Conservation (phyloP, 2,888 invertebrate genomes). For the Ormia ochracea region DNA sequence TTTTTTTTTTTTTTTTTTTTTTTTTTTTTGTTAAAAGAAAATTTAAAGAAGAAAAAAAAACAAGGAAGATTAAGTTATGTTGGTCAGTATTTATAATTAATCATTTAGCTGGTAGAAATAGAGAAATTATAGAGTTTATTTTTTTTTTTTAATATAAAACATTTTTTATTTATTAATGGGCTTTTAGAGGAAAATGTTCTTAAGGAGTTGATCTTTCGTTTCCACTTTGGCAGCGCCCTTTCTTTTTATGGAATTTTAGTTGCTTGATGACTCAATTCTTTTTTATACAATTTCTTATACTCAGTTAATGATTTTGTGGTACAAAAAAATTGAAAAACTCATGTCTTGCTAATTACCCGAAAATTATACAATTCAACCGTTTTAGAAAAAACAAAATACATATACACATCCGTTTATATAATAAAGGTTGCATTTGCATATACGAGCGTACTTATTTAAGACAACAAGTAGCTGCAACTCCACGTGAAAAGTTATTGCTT, state of each 20-base stretch:
- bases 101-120: conserved; percentile 43
- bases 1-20: not conserved
- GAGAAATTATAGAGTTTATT: conserved; percentile 16
- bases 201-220: conserved; percentile 40
- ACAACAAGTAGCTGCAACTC: not conserved
- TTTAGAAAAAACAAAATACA: conserved; percentile 33
- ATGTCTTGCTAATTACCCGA: conserved; percentile 50
- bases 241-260: conserved; percentile 3
- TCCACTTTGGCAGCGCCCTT: conserved; percentile 21
- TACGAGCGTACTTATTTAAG: not conserved
- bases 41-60: not conserved
- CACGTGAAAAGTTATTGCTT: too few species aligned
- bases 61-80: conserved; percentile 54
- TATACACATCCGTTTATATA: conserved; percentile 36
- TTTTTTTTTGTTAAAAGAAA: conserved; percentile 3
- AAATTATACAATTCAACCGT: conserved; percentile 52
- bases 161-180: conserved; percentile 45
- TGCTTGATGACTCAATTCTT: conserved; percentile 55
- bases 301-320: too few species aligned
- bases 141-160: not conserved
- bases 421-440: not conserved
- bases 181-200: not conserved
- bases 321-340: too few species aligned
- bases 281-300: not conserved
- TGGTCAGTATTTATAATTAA: conserved; percentile 61